phyloP scores from a whole-genome alignment of 1,140 invertebrate genomes.

The Nixonia krombeini region DNA sequence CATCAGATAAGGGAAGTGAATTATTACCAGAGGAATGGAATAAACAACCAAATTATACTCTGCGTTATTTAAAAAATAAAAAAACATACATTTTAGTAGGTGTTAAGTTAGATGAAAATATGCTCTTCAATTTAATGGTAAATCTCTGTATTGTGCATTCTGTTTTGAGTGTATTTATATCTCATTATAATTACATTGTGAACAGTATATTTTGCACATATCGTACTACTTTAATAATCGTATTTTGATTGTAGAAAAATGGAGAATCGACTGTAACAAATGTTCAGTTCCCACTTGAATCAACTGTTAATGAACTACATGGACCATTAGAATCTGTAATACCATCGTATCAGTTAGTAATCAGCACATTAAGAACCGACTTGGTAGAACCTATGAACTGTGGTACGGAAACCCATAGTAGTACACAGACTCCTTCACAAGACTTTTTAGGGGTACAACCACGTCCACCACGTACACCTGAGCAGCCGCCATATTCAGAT shows the following conservation, averaged over 20 bases:
- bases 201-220: too few relatives aligned
- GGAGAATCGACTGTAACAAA: slow-evolving; percentile 69
- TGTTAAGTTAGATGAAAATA: slow-evolving; percentile 75
- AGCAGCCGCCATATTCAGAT: too few relatives aligned
- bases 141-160: too few relatives aligned
- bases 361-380: slow-evolving; percentile 67
- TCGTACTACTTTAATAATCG: too few relatives aligned
- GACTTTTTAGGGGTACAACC: slow-evolving; percentile 55
- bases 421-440: slow-evolving; percentile 60
- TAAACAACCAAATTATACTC: slow-evolving; percentile 73
- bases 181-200: too few relatives aligned
- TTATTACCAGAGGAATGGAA: slow-evolving; percentile 81
- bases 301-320: slow-evolving; percentile 61
- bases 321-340: slow-evolving; percentile 67
- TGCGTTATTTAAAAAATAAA: slow-evolving; percentile 78
- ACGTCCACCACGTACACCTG: too few relatives aligned
- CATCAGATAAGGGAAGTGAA: too few relatives aligned
- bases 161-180: slow-evolving; percentile 7
- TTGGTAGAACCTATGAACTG: slow-evolving; percentile 65
- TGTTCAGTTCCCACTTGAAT: slow-evolving; percentile 61
- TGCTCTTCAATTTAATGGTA: slow-evolving; percentile 80
- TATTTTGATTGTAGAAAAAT: slow-evolving; percentile 1
- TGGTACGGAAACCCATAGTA: slow-evolving; percentile 29
- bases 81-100: slow-evolving; percentile 79
- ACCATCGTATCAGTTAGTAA: slow-evolving; percentile 64